Evolutionary conservation across 1,140 invertebrate species (phyloP).

Genomic region (Heterodera carotae): DNA sequence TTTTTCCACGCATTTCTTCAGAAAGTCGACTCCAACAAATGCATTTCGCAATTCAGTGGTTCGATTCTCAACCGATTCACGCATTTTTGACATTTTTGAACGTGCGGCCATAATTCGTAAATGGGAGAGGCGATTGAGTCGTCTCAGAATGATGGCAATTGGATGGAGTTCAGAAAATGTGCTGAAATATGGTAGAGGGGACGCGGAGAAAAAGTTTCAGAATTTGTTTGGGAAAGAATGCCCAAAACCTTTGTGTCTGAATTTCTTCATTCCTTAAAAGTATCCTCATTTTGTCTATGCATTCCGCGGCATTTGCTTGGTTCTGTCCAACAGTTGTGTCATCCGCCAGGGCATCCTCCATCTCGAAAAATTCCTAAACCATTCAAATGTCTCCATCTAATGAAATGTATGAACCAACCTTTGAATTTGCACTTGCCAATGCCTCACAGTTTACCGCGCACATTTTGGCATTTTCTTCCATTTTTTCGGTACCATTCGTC

Average conservation of each 20-base stretch:
- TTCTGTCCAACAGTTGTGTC: background rate
- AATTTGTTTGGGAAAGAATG: too few species aligned
- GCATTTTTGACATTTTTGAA: background rate
- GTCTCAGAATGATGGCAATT: constrained; percentile 32
- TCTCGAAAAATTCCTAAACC: constrained; percentile 21
- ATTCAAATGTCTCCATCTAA: background rate
- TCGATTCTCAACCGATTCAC: background rate
- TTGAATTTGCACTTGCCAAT: background rate
- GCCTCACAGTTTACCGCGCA: background rate
- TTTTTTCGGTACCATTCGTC: background rate
- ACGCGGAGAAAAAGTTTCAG: too few species aligned
- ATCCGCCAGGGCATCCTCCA: constrained; percentile 20
- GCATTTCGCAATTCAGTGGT: background rate
- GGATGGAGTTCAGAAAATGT: constrained; percentile 23
- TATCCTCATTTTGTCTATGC: constrained; percentile 1
- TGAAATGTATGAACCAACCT: background rate
- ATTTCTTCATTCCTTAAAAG: constrained; percentile 14
- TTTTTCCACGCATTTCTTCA: background rate
- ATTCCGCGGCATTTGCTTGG: constrained; percentile 13
- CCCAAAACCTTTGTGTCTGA: constrained; percentile 7
- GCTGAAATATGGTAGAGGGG: background rate
- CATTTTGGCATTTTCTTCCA: background rate
- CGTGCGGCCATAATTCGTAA: constrained; percentile 12
- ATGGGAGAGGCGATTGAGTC: constrained; percentile 40
- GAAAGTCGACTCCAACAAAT: background rate